phyloP scores from a whole-genome alignment of 2,888 invertebrate species.

The Drosophila ochracea region DNA sequence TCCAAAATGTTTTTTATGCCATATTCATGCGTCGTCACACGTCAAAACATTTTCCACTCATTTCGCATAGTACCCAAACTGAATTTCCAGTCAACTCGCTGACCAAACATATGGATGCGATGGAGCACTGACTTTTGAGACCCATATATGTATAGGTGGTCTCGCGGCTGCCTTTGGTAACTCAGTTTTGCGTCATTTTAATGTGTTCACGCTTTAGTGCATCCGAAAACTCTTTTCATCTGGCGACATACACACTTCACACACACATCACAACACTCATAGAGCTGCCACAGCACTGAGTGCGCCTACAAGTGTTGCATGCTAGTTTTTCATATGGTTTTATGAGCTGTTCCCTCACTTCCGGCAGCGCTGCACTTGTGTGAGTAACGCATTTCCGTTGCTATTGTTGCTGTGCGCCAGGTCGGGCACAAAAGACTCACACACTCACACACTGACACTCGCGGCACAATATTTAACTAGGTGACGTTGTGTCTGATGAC shows the following conservation, averaged over 20 bases:
- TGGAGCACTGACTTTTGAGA: slow-evolving; percentile 17
- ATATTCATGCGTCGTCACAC: slow-evolving; percentile 55
- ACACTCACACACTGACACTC: slow-evolving; percentile 15
- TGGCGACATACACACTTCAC: slow-evolving; percentile 31
- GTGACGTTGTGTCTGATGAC: slow-evolving; percentile 58
- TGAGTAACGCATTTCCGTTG: slow-evolving; percentile 68
- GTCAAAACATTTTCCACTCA: slow-evolving; percentile 57
- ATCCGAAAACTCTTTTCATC: slow-evolving; percentile 39
- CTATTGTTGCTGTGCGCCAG: slow-evolving; percentile 53
- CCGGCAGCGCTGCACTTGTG: slow-evolving; percentile 42
- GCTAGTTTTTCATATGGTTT: slow-evolving; percentile 31
- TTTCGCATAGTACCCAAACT: slow-evolving; percentile 24
- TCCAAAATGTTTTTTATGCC: slow-evolving; percentile 37
- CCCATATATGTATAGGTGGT: slow-evolving; percentile 7
- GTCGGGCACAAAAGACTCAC: slow-evolving; percentile 19
- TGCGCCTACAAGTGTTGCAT: slow-evolving; percentile 40
- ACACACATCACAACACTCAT: slow-evolving; percentile 15
- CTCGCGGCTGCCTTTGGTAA: slow-evolving; percentile 36
- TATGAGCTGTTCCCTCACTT: slow-evolving; percentile 47
- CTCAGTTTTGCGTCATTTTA: slow-evolving; percentile 52
- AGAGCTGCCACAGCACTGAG: slow-evolving; percentile 2
- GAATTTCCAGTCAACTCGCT: slow-evolving; percentile 14
- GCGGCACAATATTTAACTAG: slow-evolving; percentile 44
- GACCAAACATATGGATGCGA: slow-evolving; percentile 11
- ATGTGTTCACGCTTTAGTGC: slow-evolving; percentile 56